phyloP scores from a whole-genome alignment of 2,888 invertebrate species.

The Prenolepis imparis region DNA sequence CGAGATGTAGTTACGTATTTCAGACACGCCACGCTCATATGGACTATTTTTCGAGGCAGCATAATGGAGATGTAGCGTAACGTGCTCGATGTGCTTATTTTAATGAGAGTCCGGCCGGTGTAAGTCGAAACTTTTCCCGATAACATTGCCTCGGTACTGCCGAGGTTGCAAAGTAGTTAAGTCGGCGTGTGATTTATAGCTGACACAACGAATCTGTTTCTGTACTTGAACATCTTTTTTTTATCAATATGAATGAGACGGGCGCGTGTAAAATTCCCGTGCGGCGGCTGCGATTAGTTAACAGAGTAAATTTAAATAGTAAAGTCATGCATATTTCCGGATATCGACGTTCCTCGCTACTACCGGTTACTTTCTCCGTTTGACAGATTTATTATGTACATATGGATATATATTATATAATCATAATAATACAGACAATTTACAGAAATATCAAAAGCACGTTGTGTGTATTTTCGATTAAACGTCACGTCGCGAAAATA shows the following conservation, averaged over 20 bases:
- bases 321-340: background rate
- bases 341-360: background rate
- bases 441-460: constrained; percentile 42
- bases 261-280: background rate
- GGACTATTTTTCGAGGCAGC: constrained; percentile 44
- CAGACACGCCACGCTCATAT: constrained; percentile 34
- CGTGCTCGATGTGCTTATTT: constrained; percentile 63
- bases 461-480: constrained; percentile 45
- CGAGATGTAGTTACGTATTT: constrained; percentile 30
- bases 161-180: constrained; percentile 75
- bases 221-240: constrained; percentile 32
- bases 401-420: background rate
- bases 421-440: constrained; percentile 30
- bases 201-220: constrained; percentile 63
- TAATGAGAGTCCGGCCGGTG: constrained; percentile 58
- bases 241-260: constrained; percentile 17
- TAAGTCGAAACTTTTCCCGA: constrained; percentile 71
- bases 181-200: constrained; percentile 71
- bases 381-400: background rate
- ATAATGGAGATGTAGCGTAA: constrained; percentile 57
- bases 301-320: constrained; percentile 17
- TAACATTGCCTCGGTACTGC: constrained; percentile 63
- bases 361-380: background rate
- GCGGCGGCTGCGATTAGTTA: constrained; percentile 13
- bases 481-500: constrained; percentile 45